Percentiles rank a stretch among this genome's conserved stretches.
These are phyloP conservation scores for Agrotis puta DNA, from an alignment of 2,888 invertebrate species.

Conservation along the genomic window DNA sequence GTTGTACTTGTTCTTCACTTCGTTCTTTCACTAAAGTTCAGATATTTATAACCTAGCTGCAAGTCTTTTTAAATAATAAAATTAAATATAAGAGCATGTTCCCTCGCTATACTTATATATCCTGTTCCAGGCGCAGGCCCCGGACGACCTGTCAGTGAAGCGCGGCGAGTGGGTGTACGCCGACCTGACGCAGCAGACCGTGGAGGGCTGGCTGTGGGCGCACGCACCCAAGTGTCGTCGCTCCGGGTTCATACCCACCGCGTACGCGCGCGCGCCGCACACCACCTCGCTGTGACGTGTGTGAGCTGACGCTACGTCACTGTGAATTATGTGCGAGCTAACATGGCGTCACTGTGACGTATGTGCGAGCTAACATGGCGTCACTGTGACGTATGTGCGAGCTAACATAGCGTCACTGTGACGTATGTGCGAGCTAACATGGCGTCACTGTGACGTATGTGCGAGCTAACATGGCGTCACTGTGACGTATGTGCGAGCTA, in stretches of 20 bases:
- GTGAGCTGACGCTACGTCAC: neutral
- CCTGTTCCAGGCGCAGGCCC: slow-evolving; percentile 95
- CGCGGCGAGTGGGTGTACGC: slow-evolving; percentile 99
- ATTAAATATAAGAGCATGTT: no score
- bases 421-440: no score
- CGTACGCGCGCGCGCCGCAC: slow-evolving; percentile 97
- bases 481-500: no score
- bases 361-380: no score
- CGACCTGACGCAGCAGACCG: slow-evolving; percentile 97
- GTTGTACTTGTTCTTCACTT: no score
- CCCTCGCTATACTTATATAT: no score
- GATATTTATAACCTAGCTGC: no score
- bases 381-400: neutral
- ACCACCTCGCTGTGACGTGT: slow-evolving; percentile 94
- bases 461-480: no score
- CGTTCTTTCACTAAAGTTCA: no score
- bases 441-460: neutral
- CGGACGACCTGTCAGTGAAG: slow-evolving; percentile 97
- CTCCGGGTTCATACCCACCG: slow-evolving; percentile 98
- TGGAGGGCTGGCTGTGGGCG: slow-evolving; percentile 98
- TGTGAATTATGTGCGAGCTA: neutral
- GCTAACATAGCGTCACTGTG: no score
- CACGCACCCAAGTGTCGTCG: slow-evolving; percentile 98
- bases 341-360: neutral
- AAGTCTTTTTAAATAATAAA: no score